Base-by-base conservation (phyloP, 2,797 vertebrate species). In the Salarias fasciatus region DNA sequence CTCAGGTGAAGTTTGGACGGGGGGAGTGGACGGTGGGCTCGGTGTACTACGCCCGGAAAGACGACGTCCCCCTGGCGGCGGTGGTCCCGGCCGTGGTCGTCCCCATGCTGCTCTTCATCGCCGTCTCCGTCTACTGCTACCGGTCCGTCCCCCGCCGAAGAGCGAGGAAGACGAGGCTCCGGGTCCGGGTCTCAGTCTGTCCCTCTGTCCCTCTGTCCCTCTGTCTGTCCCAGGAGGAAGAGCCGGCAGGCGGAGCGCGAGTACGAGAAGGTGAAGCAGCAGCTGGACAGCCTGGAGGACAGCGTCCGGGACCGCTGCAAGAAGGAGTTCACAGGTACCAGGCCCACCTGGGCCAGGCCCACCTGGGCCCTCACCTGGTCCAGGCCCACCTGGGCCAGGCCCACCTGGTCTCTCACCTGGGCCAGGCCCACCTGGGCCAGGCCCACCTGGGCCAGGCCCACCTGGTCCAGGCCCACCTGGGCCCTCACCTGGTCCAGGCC, bases 261-360 rank as follows among this genome's bases (percentile, higher is more conserved):
- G 55, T 99, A 98, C 3, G 96, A 98, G 90, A 98, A 99, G 88
- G 96, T 99, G 59, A 96, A 92, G 71, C 95, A 95, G 52, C 97
- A 99, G 67, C 93, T 99, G 69, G 96, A 96, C 77, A 96, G 94
- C 61, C 84, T 99, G 80, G 98, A 99, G 87, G 97, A 99, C 71
- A 99, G 96, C 0, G 97, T 99, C 15, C 90, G 97, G 8, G 97
- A 99, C 74, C 95, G 97, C 31, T 99, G 97, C 94, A 99, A 99
- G 90, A 99, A 99, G 63, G 97, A 99, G 77, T 99, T 99, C 91
- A 99, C 97, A 83, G 97, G 97, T 98, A n/a, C n/a, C n/a, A n/a
- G n/a, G n/a, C n/a, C n/a, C n/a, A n/a, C n/a, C n/a, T n/a, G n/a
- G n/a, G n/a, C n/a, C n/a, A n/a, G n/a, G n/a, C n/a, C n/a, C n/a